Evolutionary conservation across 2,113 vertebrate species (phyloP), one percentile per base, ranked within the genome.

Genomic region (Corydoras maculifer): DNA sequence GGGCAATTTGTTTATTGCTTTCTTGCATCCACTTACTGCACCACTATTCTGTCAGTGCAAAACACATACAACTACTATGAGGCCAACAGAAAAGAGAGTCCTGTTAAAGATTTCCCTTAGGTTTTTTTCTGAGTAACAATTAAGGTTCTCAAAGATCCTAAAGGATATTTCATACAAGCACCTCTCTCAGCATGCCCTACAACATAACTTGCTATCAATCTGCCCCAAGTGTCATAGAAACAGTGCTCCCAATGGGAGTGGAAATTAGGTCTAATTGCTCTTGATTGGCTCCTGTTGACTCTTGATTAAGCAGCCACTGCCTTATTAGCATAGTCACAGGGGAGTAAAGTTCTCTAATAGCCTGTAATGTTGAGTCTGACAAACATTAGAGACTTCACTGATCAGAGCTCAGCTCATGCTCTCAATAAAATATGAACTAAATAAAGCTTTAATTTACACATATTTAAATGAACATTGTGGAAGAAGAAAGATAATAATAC

Each of bases 231-330:
- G 60, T 75, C 68, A 69, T 72, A 72, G 78, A 83, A 75, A 84
- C 78, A 58, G 73, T 58, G 79, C 67, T 78, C 83, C 77, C 83
- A 81, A 73, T 74, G 82, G 84, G 82, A 75, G 65, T 79, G 76
- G 75, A 79, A 82, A 86, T 85, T 85, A 79, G 70, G 71, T 76
- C 77, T 89, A 86, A 88, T 90, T 86, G 84, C 76, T 72, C 73
- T 78, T 88, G 87, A 88, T 88, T 88, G 86, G 84, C 83, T 89
- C 86, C 85, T 80, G 84, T 84, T 84, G 82, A 85, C 80, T 85
- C 75, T 79, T 86, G 84, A 87, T 87, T 84, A 87, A 82, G 69
- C 60, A 82, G 72, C 80, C 75, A 84, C 73, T 66, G 82, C 68
- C 74, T 78, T 77, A 84, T 88, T 88, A 85, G 78, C 77, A 85